Conservation (phyloP, 2,797 vertebrate genomes). For the Myoxocephalus aenaeus region DNA sequence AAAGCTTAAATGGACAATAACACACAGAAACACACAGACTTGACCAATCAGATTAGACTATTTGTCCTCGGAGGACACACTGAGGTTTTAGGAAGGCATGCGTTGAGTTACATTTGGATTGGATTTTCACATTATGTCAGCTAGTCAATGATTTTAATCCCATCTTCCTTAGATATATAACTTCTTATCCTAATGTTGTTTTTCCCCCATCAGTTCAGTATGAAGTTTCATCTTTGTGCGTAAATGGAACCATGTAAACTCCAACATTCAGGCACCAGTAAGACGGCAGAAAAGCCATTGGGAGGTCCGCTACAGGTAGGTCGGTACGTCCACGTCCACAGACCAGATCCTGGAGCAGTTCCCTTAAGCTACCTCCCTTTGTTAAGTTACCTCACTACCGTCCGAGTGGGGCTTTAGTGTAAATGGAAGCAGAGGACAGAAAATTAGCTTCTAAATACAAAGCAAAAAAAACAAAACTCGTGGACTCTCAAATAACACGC, state of each 20-base stretch:
- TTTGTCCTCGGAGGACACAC: too few species aligned
- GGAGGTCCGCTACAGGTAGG: neutral
- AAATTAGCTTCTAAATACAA: neutral
- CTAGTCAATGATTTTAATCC: neutral
- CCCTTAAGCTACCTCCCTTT: neutral
- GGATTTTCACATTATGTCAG: neutral
- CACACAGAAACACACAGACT: neutral
- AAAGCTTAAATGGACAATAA: neutral
- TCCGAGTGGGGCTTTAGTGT: neutral
- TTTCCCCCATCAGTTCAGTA: too few species aligned
- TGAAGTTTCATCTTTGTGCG: neutral
- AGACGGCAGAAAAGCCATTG: neutral
- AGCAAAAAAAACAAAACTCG: neutral
- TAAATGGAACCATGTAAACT: neutral
- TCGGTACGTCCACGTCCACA: too few species aligned
- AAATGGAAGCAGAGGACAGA: neutral
- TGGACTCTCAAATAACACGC: neutral
- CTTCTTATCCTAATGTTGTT: neutral
- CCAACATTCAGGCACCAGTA: neutral
- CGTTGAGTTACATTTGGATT: neutral
- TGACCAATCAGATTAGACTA: neutral
- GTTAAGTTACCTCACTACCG: too few species aligned
- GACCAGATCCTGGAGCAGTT: too few species aligned
- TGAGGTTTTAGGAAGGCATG: neutral
- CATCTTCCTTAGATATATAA: neutral